Evolutionary conservation across 2,113 vertebrate genomes (phyloP).

Genomic region (Microcebus griseorufus): DNA sequence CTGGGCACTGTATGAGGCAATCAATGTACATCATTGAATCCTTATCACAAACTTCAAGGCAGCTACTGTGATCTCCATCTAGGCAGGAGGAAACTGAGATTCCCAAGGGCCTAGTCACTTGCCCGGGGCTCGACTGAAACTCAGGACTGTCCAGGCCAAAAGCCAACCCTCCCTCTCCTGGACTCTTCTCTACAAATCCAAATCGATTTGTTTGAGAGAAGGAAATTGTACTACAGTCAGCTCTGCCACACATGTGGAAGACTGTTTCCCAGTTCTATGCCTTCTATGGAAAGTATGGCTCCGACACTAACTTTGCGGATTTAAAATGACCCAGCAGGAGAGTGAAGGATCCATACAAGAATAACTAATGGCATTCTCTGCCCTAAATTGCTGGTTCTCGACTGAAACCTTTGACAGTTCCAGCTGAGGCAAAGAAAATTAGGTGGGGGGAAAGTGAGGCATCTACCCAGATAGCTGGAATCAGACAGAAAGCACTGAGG

Average conservation of each 20-base stretch:
- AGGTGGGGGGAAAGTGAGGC: background rate
- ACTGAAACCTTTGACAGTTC: background rate
- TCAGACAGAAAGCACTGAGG: background rate
- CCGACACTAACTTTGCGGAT: background rate
- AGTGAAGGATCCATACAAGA: background rate
- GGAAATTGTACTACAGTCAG: background rate
- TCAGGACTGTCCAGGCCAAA: background rate
- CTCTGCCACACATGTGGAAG: background rate
- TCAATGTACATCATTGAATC: background rate
- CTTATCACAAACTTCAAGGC: background rate
- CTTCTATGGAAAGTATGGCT: background rate
- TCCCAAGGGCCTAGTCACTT: background rate
- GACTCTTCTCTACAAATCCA: background rate
- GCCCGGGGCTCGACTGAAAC: background rate
- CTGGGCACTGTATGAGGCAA: background rate
- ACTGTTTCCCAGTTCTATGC: background rate
- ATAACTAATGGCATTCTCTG: background rate
- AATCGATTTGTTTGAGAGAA: background rate
- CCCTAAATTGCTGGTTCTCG: background rate
- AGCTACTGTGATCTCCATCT: background rate
- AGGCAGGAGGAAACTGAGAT: background rate
- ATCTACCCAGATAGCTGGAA: background rate
- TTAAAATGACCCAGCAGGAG: background rate
- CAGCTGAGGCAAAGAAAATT: background rate
- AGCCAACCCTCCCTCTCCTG: too few relatives aligned